A percentile compares a stretch with the other conserved stretches of the same genome.
Conservation (phyloP, 35 echinoderm and acorn worm genomes). For the Ophioderma brevispina region DNA sequence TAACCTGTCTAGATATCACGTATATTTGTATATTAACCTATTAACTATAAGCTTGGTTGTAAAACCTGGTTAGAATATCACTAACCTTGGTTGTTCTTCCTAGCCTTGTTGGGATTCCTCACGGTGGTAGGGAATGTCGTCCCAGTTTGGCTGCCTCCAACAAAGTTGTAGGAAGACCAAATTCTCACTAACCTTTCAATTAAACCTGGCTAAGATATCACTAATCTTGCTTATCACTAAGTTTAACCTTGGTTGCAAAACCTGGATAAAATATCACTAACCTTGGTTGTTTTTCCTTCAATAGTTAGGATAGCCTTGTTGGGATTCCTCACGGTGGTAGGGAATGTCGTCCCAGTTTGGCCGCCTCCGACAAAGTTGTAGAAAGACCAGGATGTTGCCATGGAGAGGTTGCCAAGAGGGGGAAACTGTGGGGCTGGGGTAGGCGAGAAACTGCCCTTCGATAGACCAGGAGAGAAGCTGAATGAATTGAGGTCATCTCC, state of each 20-base stretch:
- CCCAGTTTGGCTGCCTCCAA: slow-evolving; percentile 81
- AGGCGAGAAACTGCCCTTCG: slow-evolving; percentile 75
- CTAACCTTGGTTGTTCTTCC: slow-evolving; percentile 85
- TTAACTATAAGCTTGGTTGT: too few species aligned
- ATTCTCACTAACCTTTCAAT: too few species aligned
- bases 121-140: slow-evolving; percentile 82
- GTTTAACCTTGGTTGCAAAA: too few species aligned
- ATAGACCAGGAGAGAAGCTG: slow-evolving; percentile 82
- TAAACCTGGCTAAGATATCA: too few species aligned
- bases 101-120: slow-evolving; percentile 95
- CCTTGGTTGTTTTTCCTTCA: slow-evolving; percentile 86
- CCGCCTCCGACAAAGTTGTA: slow-evolving; percentile 97
- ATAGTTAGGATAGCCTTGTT: slow-evolving; percentile 98
- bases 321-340: slow-evolving; percentile 89
- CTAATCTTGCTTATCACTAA: too few species aligned
- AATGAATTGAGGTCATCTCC: slow-evolving; percentile 94
- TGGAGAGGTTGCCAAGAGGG: slow-evolving; percentile 51
- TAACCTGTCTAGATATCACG: too few species aligned
- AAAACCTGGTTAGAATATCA: too few species aligned
- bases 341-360: slow-evolving; percentile 69
- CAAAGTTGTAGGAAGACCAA: slow-evolving; percentile 98
- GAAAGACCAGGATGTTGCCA: slow-evolving; percentile 92
- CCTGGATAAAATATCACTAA: too few species aligned
- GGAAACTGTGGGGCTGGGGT: slow-evolving; percentile 42
- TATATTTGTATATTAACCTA: too few species aligned